phyloP scores from a whole-genome alignment of 2,888 invertebrate species.

The Tipula helvola region DNA sequence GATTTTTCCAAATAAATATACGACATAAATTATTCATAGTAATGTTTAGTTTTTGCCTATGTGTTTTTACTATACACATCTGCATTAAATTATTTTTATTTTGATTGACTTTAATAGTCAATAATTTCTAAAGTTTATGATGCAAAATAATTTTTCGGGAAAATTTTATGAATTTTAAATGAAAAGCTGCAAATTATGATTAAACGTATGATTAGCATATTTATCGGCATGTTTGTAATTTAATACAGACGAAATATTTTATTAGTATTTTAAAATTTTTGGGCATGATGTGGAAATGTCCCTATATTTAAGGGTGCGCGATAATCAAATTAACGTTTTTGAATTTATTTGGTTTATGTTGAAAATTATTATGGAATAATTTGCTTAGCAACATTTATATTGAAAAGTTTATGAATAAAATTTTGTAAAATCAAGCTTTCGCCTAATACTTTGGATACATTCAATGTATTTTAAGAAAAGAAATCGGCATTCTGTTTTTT shows the following conservation, averaged over 20 bases:
- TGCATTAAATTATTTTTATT: neutral
- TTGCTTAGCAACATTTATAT: no score
- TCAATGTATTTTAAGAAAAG: no score
- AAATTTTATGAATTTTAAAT: neutral
- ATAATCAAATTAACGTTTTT: no score
- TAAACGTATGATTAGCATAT: neutral
- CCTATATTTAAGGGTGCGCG: neutral
- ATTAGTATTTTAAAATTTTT: neutral
- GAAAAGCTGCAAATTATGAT: neutral
- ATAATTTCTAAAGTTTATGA: neutral
- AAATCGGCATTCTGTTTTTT: no score
- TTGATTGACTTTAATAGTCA: neutral
- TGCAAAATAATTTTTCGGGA: neutral
- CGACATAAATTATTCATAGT: neutral
- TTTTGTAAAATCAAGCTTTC: no score
- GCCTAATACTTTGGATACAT: no score
- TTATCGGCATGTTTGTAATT: neutral
- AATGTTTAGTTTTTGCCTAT: neutral
- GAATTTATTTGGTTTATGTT: no score
- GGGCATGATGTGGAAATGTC: neutral
- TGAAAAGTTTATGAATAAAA: no score
- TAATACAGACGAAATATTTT: neutral
- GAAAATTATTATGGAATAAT: no score
- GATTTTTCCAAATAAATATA: neutral
- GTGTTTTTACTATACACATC: neutral